Evolutionary conservation across 2,113 vertebrate genomes (phyloP).

Genomic region (Sclerurus mexicanus): DNA sequence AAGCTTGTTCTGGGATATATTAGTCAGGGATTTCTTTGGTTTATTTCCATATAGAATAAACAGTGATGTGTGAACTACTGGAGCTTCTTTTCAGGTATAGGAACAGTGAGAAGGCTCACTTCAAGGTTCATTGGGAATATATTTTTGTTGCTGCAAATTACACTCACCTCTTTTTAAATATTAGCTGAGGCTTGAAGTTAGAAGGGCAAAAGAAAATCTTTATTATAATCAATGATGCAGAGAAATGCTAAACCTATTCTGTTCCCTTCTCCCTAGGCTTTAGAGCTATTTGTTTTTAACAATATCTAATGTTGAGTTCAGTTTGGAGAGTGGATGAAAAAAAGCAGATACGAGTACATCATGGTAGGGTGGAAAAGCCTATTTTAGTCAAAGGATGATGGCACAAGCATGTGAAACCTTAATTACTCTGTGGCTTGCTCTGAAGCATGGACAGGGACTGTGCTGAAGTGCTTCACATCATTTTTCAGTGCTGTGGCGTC

Average conservation of each 20-base stretch:
- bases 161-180: conserved; percentile 25
- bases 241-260: conserved; percentile 1
- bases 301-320: not conserved
- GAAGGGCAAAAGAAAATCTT: conserved; percentile 32
- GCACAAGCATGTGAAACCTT: not conserved
- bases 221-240: conserved; percentile 30
- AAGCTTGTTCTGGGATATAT: not conserved
- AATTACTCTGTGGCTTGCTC: not conserved
- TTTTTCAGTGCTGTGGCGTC: not conserved
- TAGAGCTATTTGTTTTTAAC: not conserved
- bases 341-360: not conserved
- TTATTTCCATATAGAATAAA: not conserved
- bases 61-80: conserved; percentile 20
- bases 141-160: conserved; percentile 55
- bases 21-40: not conserved
- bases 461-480: not conserved
- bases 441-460: not conserved
- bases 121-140: conserved; percentile 39
- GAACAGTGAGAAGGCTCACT: conserved; percentile 10
- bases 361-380: not conserved
- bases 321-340: not conserved
- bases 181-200: not conserved
- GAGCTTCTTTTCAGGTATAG: conserved; percentile 39
- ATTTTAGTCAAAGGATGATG: conserved; percentile 5
- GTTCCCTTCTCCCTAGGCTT: not conserved